phyloP scores from a whole-genome alignment of 2,797 vertebrate species.

The Diceros bicornis region DNA sequence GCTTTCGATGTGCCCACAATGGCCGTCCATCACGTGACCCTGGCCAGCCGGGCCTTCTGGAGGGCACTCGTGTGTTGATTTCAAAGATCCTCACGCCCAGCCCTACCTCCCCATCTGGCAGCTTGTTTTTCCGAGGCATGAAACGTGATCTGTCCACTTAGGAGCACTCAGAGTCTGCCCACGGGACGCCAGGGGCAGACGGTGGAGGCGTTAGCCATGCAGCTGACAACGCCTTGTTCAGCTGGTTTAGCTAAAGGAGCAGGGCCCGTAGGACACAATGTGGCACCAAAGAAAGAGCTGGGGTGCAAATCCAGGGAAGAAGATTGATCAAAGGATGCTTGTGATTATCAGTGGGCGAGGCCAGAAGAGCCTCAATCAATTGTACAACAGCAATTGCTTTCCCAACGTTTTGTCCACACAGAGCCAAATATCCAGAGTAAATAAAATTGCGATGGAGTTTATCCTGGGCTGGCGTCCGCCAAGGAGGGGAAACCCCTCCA shows the following conservation, averaged over 20 bases:
- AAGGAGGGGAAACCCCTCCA: neutral
- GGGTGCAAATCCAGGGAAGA: neutral
- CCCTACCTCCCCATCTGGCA: neutral
- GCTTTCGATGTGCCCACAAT: neutral
- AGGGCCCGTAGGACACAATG: neutral
- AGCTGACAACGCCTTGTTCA: neutral
- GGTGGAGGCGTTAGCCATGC: neutral
- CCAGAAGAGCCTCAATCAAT: neutral
- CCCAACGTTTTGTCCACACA: neutral
- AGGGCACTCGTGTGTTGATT: neutral
- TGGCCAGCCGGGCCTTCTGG: neutral
- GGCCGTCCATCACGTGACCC: neutral
- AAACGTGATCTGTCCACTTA: neutral
- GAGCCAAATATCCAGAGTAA: neutral
- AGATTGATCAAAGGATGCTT: neutral
- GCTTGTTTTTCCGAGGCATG: neutral
- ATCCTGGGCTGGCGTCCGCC: neutral
- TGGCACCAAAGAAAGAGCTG: neutral
- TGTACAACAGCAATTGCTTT: neutral
- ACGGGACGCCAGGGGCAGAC: neutral
- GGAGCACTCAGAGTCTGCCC: neutral
- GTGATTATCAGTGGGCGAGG: neutral
- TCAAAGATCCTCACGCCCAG: neutral
- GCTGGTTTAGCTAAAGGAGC: neutral
- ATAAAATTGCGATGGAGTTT: neutral